Conservation (phyloP, 2,797 vertebrate genomes). For the Lagorchestes hirsutus region DNA sequence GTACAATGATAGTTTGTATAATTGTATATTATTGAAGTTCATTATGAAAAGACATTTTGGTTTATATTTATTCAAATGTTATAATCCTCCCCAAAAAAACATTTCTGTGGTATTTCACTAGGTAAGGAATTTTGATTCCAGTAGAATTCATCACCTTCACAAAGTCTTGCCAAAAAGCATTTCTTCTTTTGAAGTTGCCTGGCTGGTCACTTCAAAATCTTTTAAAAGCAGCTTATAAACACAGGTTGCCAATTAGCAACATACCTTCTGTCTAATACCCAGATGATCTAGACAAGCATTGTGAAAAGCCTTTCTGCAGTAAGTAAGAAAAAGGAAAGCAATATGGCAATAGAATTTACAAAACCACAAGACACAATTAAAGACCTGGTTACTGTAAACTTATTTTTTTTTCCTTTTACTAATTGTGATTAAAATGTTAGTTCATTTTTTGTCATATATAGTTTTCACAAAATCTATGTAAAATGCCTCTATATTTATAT, state of each 20-base stretch:
- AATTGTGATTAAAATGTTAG: constrained; percentile 37
- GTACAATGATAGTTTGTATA: not conserved
- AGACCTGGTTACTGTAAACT: constrained; percentile 40
- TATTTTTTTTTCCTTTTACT: constrained; percentile 55
- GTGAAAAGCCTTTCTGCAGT: constrained; percentile 12
- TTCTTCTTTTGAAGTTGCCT: constrained; percentile 70
- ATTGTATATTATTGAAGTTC: not conserved
- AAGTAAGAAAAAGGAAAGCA: constrained; percentile 5
- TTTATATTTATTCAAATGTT: constrained; percentile 16
- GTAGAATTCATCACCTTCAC: constrained; percentile 66
- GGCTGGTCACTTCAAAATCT: constrained; percentile 62
- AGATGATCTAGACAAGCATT: constrained; percentile 53
- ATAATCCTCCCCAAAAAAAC: not conserved
- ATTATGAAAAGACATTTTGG: not conserved
- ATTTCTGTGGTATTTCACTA: constrained; percentile 50
- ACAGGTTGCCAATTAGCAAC: constrained; percentile 49
- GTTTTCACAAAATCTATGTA: not conserved
- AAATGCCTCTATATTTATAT: too few species aligned
- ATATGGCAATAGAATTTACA: constrained; percentile 31
- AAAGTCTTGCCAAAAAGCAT: constrained; percentile 59
- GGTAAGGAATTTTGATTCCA: constrained; percentile 58
- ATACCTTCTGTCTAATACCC: constrained; percentile 44
- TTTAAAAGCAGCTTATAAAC: constrained; percentile 60
- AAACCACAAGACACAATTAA: not conserved
- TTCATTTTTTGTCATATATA: not conserved